Percentiles rank a stretch among this genome's conserved stretches.
Evolutionary conservation across 2,113 vertebrate genomes (phyloP).

Genomic region (Ploceus nigricollis): DNA sequence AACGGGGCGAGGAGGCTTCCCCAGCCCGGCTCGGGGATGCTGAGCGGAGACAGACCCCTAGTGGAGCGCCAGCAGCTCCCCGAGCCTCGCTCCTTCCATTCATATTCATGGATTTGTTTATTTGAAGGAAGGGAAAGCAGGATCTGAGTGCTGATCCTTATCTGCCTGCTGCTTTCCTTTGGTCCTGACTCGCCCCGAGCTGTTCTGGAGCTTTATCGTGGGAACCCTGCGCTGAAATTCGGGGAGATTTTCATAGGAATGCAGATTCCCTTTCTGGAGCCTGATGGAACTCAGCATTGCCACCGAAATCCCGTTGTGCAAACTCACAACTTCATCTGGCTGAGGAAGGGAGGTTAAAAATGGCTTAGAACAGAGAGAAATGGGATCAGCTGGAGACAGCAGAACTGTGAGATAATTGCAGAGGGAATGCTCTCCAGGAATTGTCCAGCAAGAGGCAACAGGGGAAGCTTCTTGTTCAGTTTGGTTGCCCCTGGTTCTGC

Average conservation of each 20-base stretch:
- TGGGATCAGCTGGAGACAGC: slow-evolving; percentile 1
- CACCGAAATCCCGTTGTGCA: slow-evolving; percentile 34
- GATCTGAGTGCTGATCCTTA: background rate
- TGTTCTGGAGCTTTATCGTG: background rate
- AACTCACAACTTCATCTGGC: slow-evolving; percentile 25
- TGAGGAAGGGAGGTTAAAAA: slow-evolving; percentile 43
- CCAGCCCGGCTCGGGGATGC: background rate
- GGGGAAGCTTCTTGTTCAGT: background rate
- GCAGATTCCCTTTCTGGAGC: background rate
- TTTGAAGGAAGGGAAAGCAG: background rate
- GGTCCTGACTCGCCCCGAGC: background rate
- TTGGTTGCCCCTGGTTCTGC: background rate
- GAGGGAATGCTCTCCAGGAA: background rate
- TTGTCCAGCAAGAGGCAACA: background rate
- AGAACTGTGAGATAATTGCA: background rate
- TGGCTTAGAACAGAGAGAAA: slow-evolving; percentile 5
- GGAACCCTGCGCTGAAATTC: background rate
- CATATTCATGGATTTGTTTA: background rate
- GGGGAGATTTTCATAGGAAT: background rate
- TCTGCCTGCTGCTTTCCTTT: background rate
- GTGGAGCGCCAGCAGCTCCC: background rate
- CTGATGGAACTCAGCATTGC: background rate
- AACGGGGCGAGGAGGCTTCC: fast-evolving
- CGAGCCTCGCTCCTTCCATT: background rate
- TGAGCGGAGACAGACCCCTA: slow-evolving; percentile 40